phyloP scores from a whole-genome alignment of 2,113 vertebrate genomes.

The Toxostoma redivivum region DNA sequence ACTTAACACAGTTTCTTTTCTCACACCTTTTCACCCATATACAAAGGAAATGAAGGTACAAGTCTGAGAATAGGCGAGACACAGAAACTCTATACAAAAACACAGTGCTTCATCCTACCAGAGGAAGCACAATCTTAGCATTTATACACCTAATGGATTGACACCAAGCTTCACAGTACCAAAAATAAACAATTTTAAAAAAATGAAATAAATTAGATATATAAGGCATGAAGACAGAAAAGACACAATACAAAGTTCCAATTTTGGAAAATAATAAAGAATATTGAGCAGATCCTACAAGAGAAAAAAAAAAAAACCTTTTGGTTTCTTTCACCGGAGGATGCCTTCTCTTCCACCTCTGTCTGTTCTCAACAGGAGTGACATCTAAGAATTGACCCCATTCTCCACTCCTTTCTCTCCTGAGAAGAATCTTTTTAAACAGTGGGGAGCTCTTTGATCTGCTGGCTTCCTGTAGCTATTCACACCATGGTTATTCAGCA shows the following conservation, averaged over 20 bases:
- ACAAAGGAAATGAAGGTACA: background rate
- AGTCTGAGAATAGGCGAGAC: background rate
- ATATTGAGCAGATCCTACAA: background rate
- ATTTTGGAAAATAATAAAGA: background rate
- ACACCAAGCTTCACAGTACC: background rate
- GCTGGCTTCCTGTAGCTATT: background rate
- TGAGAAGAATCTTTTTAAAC: background rate
- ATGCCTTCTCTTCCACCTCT: background rate
- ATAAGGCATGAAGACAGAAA: background rate
- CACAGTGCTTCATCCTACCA: background rate
- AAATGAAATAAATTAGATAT: background rate
- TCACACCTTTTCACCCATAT: background rate
- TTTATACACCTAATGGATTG: background rate
- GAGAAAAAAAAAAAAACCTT: background rate
- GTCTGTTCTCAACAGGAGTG: background rate
- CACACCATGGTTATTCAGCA: background rate
- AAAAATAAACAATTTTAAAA: background rate
- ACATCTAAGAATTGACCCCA: background rate
- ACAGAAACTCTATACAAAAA: background rate
- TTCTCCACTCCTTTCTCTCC: background rate
- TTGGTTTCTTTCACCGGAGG: background rate
- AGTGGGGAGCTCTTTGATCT: constrained; percentile 17
- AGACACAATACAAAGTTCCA: background rate
- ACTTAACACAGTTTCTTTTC: constrained; percentile 14
- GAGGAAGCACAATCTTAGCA: background rate